phyloP scores from a whole-genome alignment of 2,797 vertebrate species.

The Diceros bicornis region DNA sequence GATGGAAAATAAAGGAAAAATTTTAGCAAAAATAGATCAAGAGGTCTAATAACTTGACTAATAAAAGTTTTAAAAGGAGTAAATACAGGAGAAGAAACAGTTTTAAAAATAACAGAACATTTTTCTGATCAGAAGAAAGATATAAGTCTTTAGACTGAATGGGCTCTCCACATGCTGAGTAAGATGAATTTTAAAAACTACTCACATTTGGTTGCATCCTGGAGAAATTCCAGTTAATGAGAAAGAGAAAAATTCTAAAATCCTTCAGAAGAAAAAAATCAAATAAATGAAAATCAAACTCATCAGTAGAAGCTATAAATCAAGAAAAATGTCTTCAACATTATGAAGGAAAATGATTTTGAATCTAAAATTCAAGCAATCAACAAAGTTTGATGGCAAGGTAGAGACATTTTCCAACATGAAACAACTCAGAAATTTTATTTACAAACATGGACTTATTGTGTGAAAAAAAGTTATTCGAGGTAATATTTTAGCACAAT shows the following conservation, averaged over 20 bases:
- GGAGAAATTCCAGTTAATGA: neutral
- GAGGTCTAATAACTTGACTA: neutral
- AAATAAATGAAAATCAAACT: neutral
- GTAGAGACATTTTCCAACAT: neutral
- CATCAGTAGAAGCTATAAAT: neutral
- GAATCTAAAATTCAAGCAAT: neutral
- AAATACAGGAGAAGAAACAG: neutral
- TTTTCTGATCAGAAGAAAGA: neutral
- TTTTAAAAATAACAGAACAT: neutral
- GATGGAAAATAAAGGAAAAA: neutral
- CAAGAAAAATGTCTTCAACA: neutral
- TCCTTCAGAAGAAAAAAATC: neutral
- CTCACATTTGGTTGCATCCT: neutral
- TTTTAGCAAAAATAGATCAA: neutral
- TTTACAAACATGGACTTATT: neutral
- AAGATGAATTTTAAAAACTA: constrained; percentile 2
- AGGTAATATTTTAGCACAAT: neutral
- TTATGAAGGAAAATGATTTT: neutral
- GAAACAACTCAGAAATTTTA: neutral
- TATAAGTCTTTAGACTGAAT: neutral
- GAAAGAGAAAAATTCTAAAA: constrained; percentile 16
- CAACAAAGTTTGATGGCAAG: neutral
- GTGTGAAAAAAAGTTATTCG: neutral
- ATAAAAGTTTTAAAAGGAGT: neutral
- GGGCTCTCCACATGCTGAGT: neutral